Base-by-base conservation (phyloP, 2,797 vertebrate species). In the Phoxinus dragarum region DNA sequence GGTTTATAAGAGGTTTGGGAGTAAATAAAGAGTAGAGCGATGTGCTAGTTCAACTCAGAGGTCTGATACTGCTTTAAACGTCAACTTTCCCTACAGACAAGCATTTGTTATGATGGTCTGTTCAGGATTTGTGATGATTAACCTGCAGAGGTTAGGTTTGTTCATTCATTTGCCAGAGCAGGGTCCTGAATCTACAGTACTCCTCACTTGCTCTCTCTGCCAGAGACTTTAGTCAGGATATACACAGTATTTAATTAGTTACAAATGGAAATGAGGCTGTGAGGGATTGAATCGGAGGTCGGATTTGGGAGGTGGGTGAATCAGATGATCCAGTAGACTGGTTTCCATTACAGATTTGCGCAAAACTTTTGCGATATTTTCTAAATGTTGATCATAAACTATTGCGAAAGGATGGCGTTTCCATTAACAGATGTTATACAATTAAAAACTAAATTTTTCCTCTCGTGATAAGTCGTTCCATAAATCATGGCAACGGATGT, bases 1-100 rank as follows among this genome's bases (percentile, higher is more conserved):
- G 42, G 88, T 89, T 23, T 38, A 72, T 88, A 61, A 76, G 49
- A 49, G 79, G 3, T 75, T 82, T 71, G 44, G 83, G 82, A 80
- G 75, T 88, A 89, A 85, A 88, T 85, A 88, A 84, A 88, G 80
- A 84, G 78, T 71, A 73, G 59, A 82, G 21, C 23, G 17, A 12
- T 64, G 54, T 36, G 59, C 75, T 84, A 36, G 82, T 81, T 87
- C 42, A 69, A 86, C 83, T 56, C 86, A 47, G 69, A 44, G 19
- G 52, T 44, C 54, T 56, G n/a, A 80, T 16, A 78, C 66, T 80
- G 77, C 76, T 56, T 79, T 54, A 73, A 68, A 71, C 71, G 64
- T 80, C 52, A 9, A 66, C 85, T 86, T 36, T 84, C 56, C 17
- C 23, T 78, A 16, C 52, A 67, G 71, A 82, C 21, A 27, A 68